Conservation (phyloP, 2,888 invertebrate genomes). For the Sicus ferrugineus region DNA sequence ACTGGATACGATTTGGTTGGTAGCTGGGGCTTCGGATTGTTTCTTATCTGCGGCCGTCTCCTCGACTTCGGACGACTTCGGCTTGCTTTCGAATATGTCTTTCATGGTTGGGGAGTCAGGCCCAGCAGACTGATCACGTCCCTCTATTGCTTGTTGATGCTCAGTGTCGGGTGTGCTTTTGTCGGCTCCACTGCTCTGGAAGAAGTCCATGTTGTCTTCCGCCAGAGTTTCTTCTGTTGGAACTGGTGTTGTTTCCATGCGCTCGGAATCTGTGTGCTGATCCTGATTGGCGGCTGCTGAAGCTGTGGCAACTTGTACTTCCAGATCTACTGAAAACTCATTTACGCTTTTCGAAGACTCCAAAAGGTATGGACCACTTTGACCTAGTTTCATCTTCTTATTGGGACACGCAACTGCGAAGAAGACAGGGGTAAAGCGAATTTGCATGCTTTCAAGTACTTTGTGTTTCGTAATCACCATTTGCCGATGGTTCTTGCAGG, state of each 20-base stretch:
- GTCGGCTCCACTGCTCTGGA: conserved; percentile 7
- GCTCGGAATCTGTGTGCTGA: conserved; percentile 33
- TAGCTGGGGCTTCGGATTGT: conserved; percentile 29
- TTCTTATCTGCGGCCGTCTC: background rate
- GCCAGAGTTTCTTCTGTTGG: conserved; percentile 29
- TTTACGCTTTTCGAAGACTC: conserved; percentile 43
- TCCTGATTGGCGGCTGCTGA: conserved; percentile 32
- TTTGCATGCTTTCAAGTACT: background rate
- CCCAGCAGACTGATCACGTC: conserved; percentile 40
- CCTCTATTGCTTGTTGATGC: conserved; percentile 36
- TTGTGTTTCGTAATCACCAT: conserved; percentile 45
- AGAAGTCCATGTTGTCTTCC: conserved; percentile 33
- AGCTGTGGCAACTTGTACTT: conserved; percentile 22
- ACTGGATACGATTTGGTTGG: conserved; percentile 43
- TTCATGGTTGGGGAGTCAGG: background rate
- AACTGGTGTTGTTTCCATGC: conserved; percentile 30
- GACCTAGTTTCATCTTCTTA: conserved; percentile 48
- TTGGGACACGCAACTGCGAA: conserved; percentile 51
- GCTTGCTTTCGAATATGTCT: background rate
- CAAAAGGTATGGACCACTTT: background rate
- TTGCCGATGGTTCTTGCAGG: conserved; percentile 56
- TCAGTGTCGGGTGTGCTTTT: conserved; percentile 15
- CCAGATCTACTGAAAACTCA: conserved; percentile 39
- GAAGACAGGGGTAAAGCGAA: background rate
- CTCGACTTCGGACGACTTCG: background rate